Evolutionary conservation across 2,113 vertebrate species (phyloP).

Genomic region (Microtus oregoni): DNA sequence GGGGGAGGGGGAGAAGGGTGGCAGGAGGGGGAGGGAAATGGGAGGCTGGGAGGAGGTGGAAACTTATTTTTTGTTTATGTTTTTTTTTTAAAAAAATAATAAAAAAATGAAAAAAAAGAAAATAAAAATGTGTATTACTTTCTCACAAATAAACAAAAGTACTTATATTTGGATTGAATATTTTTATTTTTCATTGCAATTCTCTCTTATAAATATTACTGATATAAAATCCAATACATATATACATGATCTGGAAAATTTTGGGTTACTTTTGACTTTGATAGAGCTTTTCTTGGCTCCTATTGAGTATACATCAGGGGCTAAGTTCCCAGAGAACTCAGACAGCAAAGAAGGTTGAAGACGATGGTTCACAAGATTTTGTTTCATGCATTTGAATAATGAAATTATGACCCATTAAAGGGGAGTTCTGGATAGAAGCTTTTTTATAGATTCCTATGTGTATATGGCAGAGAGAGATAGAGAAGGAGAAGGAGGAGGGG

Average conservation of each 20-base stretch:
- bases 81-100: no score
- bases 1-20: no score
- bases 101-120: no score
- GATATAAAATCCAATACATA: background rate
- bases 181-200: no score
- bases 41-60: no score
- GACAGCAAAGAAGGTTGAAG: background rate
- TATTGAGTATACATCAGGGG: background rate
- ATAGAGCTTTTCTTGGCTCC: background rate
- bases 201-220: conserved; percentile 5
- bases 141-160: no score
- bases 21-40: no score
- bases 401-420: background rate
- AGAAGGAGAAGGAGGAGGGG: background rate
- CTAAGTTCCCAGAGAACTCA: background rate
- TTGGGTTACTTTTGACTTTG: background rate
- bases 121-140: no score
- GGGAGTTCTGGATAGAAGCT: background rate
- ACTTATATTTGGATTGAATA: no score
- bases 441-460: background rate
- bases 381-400: background rate
- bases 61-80: no score
- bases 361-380: background rate
- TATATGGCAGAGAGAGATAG: background rate
- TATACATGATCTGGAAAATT: background rate